phyloP scores from a whole-genome alignment of 1,140 invertebrate species.

The Melitaea cinxia region DNA sequence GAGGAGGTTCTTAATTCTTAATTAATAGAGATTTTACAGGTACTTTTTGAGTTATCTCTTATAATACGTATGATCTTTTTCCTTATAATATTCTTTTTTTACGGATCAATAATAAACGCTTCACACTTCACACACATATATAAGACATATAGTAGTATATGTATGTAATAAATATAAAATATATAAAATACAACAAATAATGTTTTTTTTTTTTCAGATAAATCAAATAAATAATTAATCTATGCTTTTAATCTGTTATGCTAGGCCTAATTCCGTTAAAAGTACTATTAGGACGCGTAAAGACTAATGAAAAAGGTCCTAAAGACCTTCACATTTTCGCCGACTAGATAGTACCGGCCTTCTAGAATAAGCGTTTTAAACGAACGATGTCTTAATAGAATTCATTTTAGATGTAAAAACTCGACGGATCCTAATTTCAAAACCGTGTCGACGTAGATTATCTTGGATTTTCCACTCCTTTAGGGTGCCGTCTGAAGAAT shows the following conservation, averaged over 20 bases:
- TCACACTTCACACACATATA: too few species aligned
- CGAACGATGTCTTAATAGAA: constrained; percentile 18
- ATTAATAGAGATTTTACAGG: too few species aligned
- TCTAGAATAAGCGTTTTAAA: constrained; percentile 3
- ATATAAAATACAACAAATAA: too few species aligned
- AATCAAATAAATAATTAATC: not conserved
- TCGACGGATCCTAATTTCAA: constrained; percentile 52
- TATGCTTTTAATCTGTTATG: constrained; percentile 13
- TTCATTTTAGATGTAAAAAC: constrained; percentile 50
- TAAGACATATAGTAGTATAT: too few species aligned
- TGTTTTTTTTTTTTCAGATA: too few species aligned
- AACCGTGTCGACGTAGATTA: constrained; percentile 63
- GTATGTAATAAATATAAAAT: too few species aligned
- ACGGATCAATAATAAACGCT: too few species aligned
- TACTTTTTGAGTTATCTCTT: too few species aligned
- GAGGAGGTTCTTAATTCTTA: too few species aligned
- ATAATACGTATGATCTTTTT: too few species aligned
- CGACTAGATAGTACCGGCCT: not conserved
- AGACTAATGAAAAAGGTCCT: constrained; percentile 18
- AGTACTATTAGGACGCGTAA: constrained; percentile 12
- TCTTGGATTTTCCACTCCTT: constrained; percentile 60
- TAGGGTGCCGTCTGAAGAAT: constrained; percentile 44
- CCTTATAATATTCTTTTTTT: too few species aligned
- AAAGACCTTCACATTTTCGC: constrained; percentile 10
- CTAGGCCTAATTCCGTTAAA: constrained; percentile 10